These are phyloP conservation scores for Thalassoma bifasciatum DNA, from an alignment of 2,113 vertebrate genomes.

Conservation along the genomic window DNA sequence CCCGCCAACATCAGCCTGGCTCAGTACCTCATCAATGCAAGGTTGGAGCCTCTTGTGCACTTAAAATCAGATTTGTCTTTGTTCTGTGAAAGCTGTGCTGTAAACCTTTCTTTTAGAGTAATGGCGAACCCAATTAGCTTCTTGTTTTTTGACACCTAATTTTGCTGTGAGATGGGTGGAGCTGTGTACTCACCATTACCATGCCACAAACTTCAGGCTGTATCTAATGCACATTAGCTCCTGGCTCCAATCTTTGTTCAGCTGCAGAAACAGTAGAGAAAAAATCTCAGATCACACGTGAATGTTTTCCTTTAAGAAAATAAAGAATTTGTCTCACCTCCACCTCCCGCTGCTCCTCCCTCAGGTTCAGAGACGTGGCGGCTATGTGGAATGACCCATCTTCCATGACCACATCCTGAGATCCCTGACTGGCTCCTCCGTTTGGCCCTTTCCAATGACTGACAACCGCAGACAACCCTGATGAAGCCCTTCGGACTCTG, in stretches of 20 bases:
- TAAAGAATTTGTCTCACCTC: background rate
- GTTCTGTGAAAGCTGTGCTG: background rate
- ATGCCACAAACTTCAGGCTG: too few species aligned
- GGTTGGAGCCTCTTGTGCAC: constrained; percentile 77
- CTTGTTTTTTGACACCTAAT: too few species aligned
- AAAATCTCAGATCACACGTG: too few species aligned
- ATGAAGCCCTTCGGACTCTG: constrained; percentile 76
- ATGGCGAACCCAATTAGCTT: too few species aligned
- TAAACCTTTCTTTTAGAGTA: too few species aligned
- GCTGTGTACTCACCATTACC: too few species aligned
- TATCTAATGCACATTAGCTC: too few species aligned
- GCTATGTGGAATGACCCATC: constrained; percentile 86
- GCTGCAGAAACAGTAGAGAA: too few species aligned
- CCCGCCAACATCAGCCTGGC: constrained; percentile 99
- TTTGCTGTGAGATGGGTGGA: too few species aligned
- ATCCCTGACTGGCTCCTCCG: constrained; percentile 77
- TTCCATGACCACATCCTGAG: constrained; percentile 86
- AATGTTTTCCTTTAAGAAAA: too few species aligned
- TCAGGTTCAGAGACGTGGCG: constrained; percentile 85
- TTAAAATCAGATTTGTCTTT: background rate
- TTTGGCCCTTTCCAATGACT: constrained; percentile 73
- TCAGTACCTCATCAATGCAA: constrained; percentile 99
- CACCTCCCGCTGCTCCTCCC: background rate
- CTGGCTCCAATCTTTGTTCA: too few species aligned
- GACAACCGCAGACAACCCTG: constrained; percentile 71